A percentile compares a stretch with the other conserved stretches of the same genome.
Conservation (phyloP, 2,113 vertebrate genomes). For the Camarhynchus parvulus region DNA sequence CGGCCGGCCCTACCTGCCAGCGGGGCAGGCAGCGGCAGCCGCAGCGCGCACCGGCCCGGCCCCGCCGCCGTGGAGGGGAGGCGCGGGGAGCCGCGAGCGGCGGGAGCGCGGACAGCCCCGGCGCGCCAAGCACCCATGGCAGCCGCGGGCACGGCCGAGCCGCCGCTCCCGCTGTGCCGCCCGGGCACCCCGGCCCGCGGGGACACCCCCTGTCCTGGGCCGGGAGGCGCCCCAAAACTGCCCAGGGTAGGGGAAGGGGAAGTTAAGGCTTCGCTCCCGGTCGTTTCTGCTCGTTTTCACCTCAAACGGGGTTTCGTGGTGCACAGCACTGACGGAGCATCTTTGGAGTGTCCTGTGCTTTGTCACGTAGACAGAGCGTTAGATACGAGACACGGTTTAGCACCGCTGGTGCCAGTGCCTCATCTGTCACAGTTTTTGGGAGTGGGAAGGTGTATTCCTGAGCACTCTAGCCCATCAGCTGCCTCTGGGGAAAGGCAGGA, state of each 20-base stretch:
- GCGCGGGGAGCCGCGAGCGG: not conserved
- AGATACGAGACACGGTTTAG: accelerated
- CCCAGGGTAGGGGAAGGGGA: not conserved
- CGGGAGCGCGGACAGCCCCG: not conserved
- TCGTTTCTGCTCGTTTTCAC: not conserved
- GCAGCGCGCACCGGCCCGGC: too few relatives aligned
- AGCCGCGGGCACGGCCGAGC: not conserved
- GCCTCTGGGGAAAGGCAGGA: not conserved
- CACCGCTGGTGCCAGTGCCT: not conserved
- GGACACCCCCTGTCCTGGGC: not conserved
- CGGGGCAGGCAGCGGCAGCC: too few relatives aligned
- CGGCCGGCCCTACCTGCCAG: too few relatives aligned
- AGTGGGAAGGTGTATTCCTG: not conserved
- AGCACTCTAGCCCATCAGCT: accelerated
- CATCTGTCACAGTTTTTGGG: not conserved
- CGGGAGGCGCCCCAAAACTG: not conserved
- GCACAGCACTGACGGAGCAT: not conserved
- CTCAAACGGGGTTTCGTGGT: not conserved
- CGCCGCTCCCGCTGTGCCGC: not conserved
- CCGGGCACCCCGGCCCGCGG: not conserved
- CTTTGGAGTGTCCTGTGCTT: not conserved
- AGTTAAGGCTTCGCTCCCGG: not conserved
- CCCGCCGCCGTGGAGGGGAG: not conserved
- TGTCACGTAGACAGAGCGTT: not conserved
- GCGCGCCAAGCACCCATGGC: not conserved